A percentile compares a stretch with the other conserved stretches of the same genome.
phyloP scores from a whole-genome alignment of 2,113 vertebrate genomes.

The Beaufortia kweichowensis region DNA sequence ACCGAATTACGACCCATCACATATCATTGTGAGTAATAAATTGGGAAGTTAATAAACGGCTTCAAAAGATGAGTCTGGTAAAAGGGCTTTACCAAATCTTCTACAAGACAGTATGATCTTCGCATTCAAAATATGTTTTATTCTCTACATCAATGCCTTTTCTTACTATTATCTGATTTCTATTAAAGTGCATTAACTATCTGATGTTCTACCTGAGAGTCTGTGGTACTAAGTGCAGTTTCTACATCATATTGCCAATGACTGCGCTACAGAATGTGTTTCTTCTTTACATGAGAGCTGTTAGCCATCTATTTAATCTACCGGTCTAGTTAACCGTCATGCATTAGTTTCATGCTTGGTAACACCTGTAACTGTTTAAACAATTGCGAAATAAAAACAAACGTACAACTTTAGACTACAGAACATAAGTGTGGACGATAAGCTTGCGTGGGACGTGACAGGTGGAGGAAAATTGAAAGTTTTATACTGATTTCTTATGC shows the following conservation, averaged over 20 bases:
- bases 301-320: constrained; percentile 27
- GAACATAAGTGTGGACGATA: constrained; percentile 12
- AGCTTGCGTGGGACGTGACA: constrained; percentile 23
- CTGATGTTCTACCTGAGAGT: constrained; percentile 72
- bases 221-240: constrained; percentile 64
- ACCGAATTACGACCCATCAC: too few relatives aligned
- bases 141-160: constrained; percentile 35
- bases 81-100: constrained; percentile 21
- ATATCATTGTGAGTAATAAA: too few relatives aligned
- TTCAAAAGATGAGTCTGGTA: constrained; percentile 33
- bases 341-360: constrained; percentile 25
- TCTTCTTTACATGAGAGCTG: constrained; percentile 18
- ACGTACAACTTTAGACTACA: not conserved
- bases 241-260: constrained; percentile 52
- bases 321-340: constrained; percentile 32
- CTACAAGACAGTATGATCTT: constrained; percentile 9
- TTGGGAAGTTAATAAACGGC: not conserved
- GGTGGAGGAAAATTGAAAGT: too few relatives aligned
- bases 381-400: constrained; percentile 18
- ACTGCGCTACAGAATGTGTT: constrained; percentile 25
- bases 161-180: constrained; percentile 35
- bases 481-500: constrained; percentile 40
- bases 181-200: constrained; percentile 75
- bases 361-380: constrained; percentile 27
- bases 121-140: constrained; percentile 14